Evolutionary conservation across 2,113 vertebrate species (phyloP), one percentile per base, ranked within the genome.

Genomic region (Leiothrix lutea): DNA sequence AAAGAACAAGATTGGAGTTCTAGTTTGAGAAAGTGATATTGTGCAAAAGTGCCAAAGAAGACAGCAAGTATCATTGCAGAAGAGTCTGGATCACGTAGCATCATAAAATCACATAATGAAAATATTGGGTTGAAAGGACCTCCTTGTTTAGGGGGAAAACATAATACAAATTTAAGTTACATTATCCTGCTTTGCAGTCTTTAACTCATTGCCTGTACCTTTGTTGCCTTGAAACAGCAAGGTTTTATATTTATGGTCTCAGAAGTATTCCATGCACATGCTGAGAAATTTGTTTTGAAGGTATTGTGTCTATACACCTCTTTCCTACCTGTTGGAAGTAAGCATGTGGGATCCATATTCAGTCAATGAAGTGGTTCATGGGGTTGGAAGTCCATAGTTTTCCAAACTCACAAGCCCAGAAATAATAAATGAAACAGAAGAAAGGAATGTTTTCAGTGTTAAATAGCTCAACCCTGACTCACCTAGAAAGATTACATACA

Each of bases 241-340:
- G 2, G 4, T 38, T 87, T 73, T 65, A 23, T 54, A 58, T 50
- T 72, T 58, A 42, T 9, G 18, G 6, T 69, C 33, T 72, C 50
- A 77, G 40, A 71, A 70, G 10, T 33, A 90, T 33, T 77, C 11
- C 18, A 23, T 17, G 8, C 3, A 26, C 7, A 21, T n/a, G 13
- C 6, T 45, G 9, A 67, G 38, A 74, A 70, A 71, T 5, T 24
- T 89, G 5, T 50, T 15, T n/a, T 71, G 35, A 69, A 38, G 10
- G 1, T 36, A 8, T 22, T 60, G 15, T 44, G 3, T 50, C 21
- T 58, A 4, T 17, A 54, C 1, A 40, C 2, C 4, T 57, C 35
- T 66, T 71, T 45, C 38, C 7, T 64, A 31, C 14, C 7, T 50
- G 2, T 8, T 88, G 17, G 4, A 71, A 88, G 9, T 28, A 40